These are phyloP conservation scores for Paralichthys olivaceus DNA, from an alignment of 2,113 vertebrate species.

Conservation along the genomic window DNA sequence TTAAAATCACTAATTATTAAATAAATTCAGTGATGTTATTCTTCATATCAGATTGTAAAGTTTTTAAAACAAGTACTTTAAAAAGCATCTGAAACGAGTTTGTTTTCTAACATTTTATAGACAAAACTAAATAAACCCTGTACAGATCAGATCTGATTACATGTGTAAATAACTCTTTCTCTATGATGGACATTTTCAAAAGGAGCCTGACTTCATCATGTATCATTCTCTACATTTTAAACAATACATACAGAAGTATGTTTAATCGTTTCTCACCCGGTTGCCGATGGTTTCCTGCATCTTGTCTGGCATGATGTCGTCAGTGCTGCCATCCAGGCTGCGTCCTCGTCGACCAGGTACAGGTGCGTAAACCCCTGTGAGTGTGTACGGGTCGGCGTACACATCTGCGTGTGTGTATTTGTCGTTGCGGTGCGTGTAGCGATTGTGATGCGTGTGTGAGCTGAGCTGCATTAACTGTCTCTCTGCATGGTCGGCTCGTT, in stretches of 20 bases:
- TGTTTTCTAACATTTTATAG: no score
- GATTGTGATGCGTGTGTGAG: conserved; percentile 27
- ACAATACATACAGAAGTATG: no score
- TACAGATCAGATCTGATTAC: no score
- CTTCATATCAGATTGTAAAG: no score
- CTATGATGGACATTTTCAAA: no score
- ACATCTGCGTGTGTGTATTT: not conserved
- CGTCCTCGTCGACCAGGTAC: not conserved
- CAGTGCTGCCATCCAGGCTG: conserved; percentile 54
- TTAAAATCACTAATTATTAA: not conserved
- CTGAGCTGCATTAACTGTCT: conserved; percentile 89
- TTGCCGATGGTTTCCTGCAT: conserved; percentile 46
- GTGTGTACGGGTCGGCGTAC: conserved; percentile 1
- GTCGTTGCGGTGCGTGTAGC: conserved; percentile 39
- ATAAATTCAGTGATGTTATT: no score
- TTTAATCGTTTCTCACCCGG: conserved; percentile 34
- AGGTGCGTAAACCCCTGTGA: not conserved
- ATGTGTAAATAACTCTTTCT: no score
- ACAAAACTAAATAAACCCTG: no score
- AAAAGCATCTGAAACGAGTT: no score
- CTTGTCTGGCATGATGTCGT: conserved; percentile 38
- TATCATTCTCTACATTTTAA: no score
- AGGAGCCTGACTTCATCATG: no score
- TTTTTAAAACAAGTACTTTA: no score
- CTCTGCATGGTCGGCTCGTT: conserved; percentile 90